Base-by-base conservation (phyloP, 1,140 invertebrate species). In the Spodoptera litura region DNA sequence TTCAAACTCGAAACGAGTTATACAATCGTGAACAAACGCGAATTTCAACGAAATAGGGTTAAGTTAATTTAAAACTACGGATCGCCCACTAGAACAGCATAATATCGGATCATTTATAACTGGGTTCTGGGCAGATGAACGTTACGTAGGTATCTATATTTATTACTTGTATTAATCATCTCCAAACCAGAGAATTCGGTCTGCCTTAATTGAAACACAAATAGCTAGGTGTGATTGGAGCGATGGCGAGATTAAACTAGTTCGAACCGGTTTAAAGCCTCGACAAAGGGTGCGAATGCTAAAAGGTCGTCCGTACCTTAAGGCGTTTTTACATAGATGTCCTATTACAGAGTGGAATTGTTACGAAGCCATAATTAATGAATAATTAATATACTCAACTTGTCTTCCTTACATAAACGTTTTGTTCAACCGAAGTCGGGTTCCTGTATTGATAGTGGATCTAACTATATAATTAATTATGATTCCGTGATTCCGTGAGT, bases 181-280 rank as follows among this genome's bases (percentile, higher is more conserved):
- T 74, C 74, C 74, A 85, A 82, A 91, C 90, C 91, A 85, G 86
- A 85, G 87, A 73, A 87, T 85, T 88, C 85, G 83, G 83, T 82
- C 83, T 78, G 83, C 78, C 90, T 89, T 92, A 93, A 93, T 93
- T 92, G 91, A 90, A 91, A 91, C 89, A 87, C 90, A 91, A 92
- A 92, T 90, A 89, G 83, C 76, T 88, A 88, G 86, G 87, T 89
- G 88, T 88, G 89, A 91, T 89, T 87, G 87, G 82, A 87, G 79
- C 82, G 83, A 86, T 84, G 84, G 83, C 66, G 83, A 85, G 86
- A 89, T 91, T 89, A 88, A 85, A 85, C 88, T 78, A 82, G 83
- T 87, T 87, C 61, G 35, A 84, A 84, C 82, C 81, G 72, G 81
- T 84, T 86, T 82, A 79, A 82, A 83, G 76, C 52, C 53, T 49